phyloP scores from a whole-genome alignment of 2,888 invertebrate genomes.

The Hybos culiciformis region DNA sequence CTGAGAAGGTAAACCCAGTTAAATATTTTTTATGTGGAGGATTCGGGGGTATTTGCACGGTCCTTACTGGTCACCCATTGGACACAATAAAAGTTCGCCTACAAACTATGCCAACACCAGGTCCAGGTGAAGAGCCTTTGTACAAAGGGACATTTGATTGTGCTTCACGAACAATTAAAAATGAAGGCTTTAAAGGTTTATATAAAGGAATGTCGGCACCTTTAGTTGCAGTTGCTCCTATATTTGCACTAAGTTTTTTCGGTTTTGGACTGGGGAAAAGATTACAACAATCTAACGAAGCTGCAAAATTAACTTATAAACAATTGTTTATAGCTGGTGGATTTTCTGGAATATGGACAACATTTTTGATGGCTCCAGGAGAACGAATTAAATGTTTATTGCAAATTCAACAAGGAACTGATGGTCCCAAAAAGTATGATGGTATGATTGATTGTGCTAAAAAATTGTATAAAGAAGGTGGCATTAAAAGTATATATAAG shows the following conservation, averaged over 20 bases:
- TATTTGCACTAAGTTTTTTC: constrained; percentile 93
- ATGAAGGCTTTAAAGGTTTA: constrained; percentile 73
- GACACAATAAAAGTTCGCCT: constrained; percentile 93
- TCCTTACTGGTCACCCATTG: constrained; percentile 89
- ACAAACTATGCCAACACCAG: constrained; percentile 84
- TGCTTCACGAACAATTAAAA: constrained; percentile 71
- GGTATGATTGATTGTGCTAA: constrained; percentile 87
- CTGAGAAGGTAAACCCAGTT: constrained; percentile 67
- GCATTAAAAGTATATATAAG: constrained; percentile 83
- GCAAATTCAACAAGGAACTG: constrained; percentile 69
- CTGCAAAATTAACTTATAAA: constrained; percentile 49
- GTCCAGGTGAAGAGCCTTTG: constrained; percentile 59
- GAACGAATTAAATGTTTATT: constrained; percentile 96
- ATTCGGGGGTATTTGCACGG: constrained; percentile 91
- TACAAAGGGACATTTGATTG: constrained; percentile 91
- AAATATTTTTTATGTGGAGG: constrained; percentile 96
- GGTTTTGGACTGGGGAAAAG: constrained; percentile 92
- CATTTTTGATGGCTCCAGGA: constrained; percentile 94
- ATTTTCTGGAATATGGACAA: constrained; percentile 94
- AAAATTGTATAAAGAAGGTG: constrained; percentile 84
- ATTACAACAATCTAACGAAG: constrained; percentile 51
- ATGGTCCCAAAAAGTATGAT: constrained; percentile 59
- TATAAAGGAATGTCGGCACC: constrained; percentile 90
- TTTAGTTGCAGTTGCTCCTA: constrained; percentile 91
- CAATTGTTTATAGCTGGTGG: constrained; percentile 90